Evolutionary conservation across 2,113 vertebrate genomes (phyloP), one percentile per base, ranked within the genome.

Genomic region (Dunckerocampus dactyliophorus): DNA sequence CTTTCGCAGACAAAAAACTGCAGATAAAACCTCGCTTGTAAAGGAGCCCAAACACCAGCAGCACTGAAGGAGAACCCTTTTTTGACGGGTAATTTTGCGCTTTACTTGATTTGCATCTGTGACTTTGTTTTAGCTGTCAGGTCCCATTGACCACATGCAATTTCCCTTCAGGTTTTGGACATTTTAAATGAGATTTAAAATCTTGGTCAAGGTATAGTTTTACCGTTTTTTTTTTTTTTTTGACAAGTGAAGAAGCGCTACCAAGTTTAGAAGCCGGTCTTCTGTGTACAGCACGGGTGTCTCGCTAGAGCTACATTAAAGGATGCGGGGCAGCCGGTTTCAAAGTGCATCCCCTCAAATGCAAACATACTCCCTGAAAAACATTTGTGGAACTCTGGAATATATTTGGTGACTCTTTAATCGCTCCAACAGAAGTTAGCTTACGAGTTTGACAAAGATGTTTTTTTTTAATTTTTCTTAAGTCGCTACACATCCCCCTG

Each of bases 1-100:
- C 6, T 24, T 53, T 63, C 49, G 6, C 82, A 89, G 90, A 87
- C 37, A 89, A 80, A 56, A 89, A 76, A 19, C 82, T 92, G 50
- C 90, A 92, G 80, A 91, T 92, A 79, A 92, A 91, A 67, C 91
- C 91, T 53, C 85, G 90, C 11, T 87, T 92, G 47, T 82, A 69
- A 12, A 43, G 64, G 54, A 31, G 11, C 3, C 10, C 43, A 22
- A 58, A 58, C 28, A 54, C 28, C 51, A 31, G 72, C 62, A 8
- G 58, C 61, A 6, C 31, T 1, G 47, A 42, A 59, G 22, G 63
- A 34, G 59, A 39, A 24, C 6, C 11, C 51, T 46, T n/a, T 24
- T 12, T n/a, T 34, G 10, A 13, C 65, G 61, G 16, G n/a, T 53
- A 6, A n/a, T 37, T 54, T 19, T 11, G 1, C 10, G 20, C 19